Evolutionary conservation across 1,140 invertebrate genomes (phyloP).

Genomic region (Brachionus asplanchnoidis): DNA sequence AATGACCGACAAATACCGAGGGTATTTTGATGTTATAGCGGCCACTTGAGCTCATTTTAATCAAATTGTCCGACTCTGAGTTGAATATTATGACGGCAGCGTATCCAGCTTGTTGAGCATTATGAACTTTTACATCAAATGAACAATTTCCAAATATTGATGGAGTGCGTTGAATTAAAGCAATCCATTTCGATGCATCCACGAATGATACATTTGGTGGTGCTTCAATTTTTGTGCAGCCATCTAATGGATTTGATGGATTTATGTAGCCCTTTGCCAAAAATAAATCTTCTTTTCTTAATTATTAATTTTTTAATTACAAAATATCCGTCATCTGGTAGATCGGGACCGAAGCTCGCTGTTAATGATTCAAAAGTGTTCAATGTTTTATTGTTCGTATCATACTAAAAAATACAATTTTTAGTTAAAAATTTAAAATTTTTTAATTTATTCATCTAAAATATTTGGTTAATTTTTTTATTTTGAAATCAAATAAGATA

Average conservation of each 20-base stretch:
- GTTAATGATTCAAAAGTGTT: constrained; percentile 12
- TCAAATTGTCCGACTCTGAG: constrained; percentile 7
- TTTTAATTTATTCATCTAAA: background rate
- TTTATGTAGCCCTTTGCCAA: constrained; percentile 24
- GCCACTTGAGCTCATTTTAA: constrained; percentile 29
- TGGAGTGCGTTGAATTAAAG: constrained; percentile 31
- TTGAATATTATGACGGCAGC: constrained; percentile 37
- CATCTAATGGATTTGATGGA: background rate
- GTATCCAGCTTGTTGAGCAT: constrained; percentile 37
- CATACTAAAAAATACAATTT: background rate
- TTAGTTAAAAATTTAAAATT: background rate
- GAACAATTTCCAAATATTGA: constrained; percentile 36
- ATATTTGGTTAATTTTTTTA: background rate
- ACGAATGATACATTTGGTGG: constrained; percentile 32
- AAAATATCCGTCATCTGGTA: constrained; percentile 27
- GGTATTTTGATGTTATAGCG: constrained; percentile 38
- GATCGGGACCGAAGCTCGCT: background rate
- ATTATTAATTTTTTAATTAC: background rate
- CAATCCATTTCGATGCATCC: background rate
- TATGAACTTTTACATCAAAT: constrained; percentile 36
- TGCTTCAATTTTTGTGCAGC: constrained; percentile 9
- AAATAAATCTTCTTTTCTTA: background rate
- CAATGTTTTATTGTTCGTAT: constrained; percentile 12
- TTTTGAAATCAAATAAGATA: background rate
- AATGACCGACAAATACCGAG: constrained; percentile 28